phyloP scores from a whole-genome alignment of 2,888 invertebrate genomes.

The Lymantria monacha region DNA sequence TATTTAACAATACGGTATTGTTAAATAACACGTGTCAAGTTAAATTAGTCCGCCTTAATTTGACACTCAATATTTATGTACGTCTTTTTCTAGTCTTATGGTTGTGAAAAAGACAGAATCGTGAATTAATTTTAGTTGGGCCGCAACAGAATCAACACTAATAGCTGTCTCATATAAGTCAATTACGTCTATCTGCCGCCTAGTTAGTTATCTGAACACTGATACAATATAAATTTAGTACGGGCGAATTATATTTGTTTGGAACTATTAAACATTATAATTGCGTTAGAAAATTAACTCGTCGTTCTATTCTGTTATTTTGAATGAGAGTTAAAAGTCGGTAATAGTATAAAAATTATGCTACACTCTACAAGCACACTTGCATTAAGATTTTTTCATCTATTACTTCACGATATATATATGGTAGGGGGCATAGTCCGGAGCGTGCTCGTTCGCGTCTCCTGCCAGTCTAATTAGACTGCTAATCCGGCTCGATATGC shows the following conservation, averaged over 20 bases:
- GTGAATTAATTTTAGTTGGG: no score
- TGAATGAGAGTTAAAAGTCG: slow-evolving; percentile 32
- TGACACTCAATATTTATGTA: no score
- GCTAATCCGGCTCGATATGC: no score
- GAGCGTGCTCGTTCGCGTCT: no score
- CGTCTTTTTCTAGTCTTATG: no score
- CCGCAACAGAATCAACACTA: slow-evolving; percentile 35
- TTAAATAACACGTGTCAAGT: no score
- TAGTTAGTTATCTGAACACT: slow-evolving; percentile 67
- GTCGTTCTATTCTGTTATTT: slow-evolving; percentile 58
- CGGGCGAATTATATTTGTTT: slow-evolving; percentile 58
- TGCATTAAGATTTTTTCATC: not conserved
- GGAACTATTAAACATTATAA: slow-evolving; percentile 67
- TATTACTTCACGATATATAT: no score
- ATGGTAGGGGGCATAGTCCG: no score
- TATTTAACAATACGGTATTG: no score
- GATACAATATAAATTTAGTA: slow-evolving; percentile 71
- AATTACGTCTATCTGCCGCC: slow-evolving; percentile 76
- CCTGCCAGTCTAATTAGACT: no score
- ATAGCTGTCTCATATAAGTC: slow-evolving; percentile 74
- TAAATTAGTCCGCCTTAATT: no score
- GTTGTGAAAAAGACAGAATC: no score
- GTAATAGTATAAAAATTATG: slow-evolving; percentile 20
- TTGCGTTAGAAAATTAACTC: slow-evolving; percentile 57
- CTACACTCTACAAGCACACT: slow-evolving; percentile 9